Base-by-base conservation (phyloP, 2,888 invertebrate species). In the Nipponacmea schrenckii region DNA sequence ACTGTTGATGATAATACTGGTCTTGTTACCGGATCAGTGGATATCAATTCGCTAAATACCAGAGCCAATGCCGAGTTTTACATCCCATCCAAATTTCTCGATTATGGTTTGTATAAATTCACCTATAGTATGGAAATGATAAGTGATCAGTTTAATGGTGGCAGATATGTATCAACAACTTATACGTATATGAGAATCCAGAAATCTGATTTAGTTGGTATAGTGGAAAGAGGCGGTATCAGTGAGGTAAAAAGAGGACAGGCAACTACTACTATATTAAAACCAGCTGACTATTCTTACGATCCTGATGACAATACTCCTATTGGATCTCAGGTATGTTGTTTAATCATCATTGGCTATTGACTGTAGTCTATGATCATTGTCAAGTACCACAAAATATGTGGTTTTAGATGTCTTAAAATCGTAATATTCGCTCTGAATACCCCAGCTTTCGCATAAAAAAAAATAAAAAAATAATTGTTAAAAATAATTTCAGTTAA, bases 71-170 rank as follows among this genome's bases (percentile, higher is more conserved):
- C 81, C 14, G 81, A 82, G 66, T 75, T 86, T 24, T 76, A 77
- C 14, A 45, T 89, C 0, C 81, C 82, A 2, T 78, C 83, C 1
- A 78, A 79, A 17, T 84, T 80, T 46, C 77, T 90, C 3, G 74
- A 76, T 4, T 82, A 83, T 62, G 89, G 89, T 5, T 72, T 87
- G n/a, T 89, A 89, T 81, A 82, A 80, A 66, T 73, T 87, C 44
- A 75, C 74, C 5, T 88, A 86, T 76, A 83, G 72, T 5, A 84
- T 89, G 45, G 76, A 80, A 17, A 86, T 89, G 84, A 74, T 74
- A 68, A 63, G 72, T 8, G 39, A 50, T 3, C 67, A 70, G 10
- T 73, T 76, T 56, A 20, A 71, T 20, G 70, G 72, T 14, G 50
- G 39, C 2, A 48, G 27, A 20, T 67, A 26, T 44, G 4, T 26